Base-by-base conservation (phyloP, 2,113 vertebrate species). In the Typhlomys cinereus region DNA sequence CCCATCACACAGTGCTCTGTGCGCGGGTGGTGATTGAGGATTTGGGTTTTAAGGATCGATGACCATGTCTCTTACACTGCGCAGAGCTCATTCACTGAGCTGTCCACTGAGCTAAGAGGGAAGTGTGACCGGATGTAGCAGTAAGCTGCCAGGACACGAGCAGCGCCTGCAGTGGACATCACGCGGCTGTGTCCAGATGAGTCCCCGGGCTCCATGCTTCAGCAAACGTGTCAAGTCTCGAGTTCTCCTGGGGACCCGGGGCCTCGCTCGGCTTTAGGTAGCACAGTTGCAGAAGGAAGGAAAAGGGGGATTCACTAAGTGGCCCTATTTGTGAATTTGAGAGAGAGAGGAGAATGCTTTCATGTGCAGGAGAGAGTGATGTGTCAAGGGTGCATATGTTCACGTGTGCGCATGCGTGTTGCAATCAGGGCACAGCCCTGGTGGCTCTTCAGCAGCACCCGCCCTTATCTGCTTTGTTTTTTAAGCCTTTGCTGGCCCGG, bases 161-260 rank as follows among this genome's bases (percentile, higher is more conserved):
- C 52, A 12, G 4, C 0, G 11, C 20, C 2, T 9, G 0, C 27
- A 2, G 18, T 4, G 4, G 39, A 5, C 20, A 21, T 2, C 7
- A 11, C 34, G 31, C 25, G 27, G 5, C n/a, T 1, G 0, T 18
- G 36, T 11, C 11, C 2, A 23, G 7, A 50, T 13, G 64, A 18
- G 10, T n/a, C 20, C 0, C 2, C 20, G 62, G 36, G 4, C 34
- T 17, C 20, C n/a, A n/a, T 36, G 1, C 12, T 36, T 39, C 31
- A 50, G 31, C 50, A 9, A 7, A 27, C 39, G 50, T 27, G 7
- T 13, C 21, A 18, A 23, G 21, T 25, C 59, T 52, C 6, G 0
- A 1, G 1, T 23, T 48, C 34, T 46, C 23, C 59, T 14, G 1
- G 2, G 15, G 50, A 18, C 31, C 48, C 12, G 17, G 5, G 52